Base-by-base conservation (phyloP, 2,113 vertebrate species). In the Mesoclemmys tuberculata region DNA sequence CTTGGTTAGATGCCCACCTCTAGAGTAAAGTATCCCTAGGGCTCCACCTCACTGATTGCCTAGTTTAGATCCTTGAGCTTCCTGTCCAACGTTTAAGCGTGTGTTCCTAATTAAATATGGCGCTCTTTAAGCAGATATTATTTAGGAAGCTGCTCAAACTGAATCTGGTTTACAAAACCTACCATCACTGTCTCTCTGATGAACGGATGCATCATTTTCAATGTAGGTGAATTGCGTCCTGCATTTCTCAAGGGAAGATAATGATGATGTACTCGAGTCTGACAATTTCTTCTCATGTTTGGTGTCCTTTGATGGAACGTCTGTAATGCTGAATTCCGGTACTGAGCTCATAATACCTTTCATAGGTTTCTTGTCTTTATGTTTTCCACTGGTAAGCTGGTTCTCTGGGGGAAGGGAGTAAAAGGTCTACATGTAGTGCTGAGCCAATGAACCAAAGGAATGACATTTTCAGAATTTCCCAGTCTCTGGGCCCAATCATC, bases 221-320 rank as follows among this genome's bases (percentile, higher is more conserved):
- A 98, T 98, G 97, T 98, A 98, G 93, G 98, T 92, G 94, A 98
- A 98, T 86, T 98, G 97, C 21, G 93, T 96, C 93, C 97, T 97
- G 95, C 98, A 98, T 97, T 98, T 98, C 97, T 98, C 97, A 95
- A 98, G 98, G 93, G 98, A 98, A 93, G 97, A 97, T 75, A 98
- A 96, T 93, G 98, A 98, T 87, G 98, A 98, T 89, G 95, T 94
- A 83, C 97, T 98, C 1, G 89, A 96, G 83, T 95, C 96, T 91
- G 98, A 98, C 97, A 98, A 96, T 94, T 98, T 98, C 97, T 98
- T 98, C 94, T 97, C 98, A 49, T 93, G 97, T 95, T 97, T 97
- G 96, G 93, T 97, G 78, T 98, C 98, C 91, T 98, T 98, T 96
- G 97, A 97, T 97, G 98, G 97, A 85, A 97, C 8, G 78, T 98